These are phyloP conservation scores for Liparis tanakae DNA, from an alignment of 2,797 vertebrate species.

Conservation along the genomic window DNA sequence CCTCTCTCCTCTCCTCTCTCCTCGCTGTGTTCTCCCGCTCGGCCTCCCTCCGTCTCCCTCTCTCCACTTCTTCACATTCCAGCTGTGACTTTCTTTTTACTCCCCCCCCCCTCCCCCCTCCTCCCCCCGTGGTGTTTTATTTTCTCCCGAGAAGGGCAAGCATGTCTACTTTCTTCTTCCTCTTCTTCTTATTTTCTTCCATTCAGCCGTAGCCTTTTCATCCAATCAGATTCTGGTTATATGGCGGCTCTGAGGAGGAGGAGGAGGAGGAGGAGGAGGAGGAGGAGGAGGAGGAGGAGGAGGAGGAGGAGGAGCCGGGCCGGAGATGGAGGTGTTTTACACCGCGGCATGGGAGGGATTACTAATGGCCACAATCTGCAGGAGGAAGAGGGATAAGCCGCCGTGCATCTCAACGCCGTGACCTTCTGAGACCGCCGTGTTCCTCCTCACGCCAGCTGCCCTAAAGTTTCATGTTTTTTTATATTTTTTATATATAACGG, in stretches of 20 bases:
- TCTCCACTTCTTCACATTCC: conserved; percentile 39
- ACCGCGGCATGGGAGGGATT: conserved; percentile 45
- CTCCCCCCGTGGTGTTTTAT: conserved; percentile 18
- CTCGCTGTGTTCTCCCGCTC: conserved; percentile 31
- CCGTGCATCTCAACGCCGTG: conserved; percentile 29
- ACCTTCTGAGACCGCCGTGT: conserved; percentile 28
- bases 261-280: no score
- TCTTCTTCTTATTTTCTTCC: neutral
- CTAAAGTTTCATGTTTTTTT: neutral
- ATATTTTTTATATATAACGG: no score
- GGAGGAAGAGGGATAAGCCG: conserved; percentile 24
- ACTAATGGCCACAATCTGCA: conserved; percentile 47
- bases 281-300: neutral
- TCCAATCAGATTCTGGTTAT: no score
- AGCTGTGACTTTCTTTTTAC: conserved; percentile 51
- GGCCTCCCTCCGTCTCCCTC: conserved; percentile 35
- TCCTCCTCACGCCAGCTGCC: neutral
- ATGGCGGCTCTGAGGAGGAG: no score
- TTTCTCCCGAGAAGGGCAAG: conserved; percentile 29
- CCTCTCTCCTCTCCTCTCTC: neutral
- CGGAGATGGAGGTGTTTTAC: conserved; percentile 30
- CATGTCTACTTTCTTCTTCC: conserved; percentile 14
- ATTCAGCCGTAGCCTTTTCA: no score
- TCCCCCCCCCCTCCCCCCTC: neutral
- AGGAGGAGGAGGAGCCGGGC: neutral